Percentiles rank a stretch among this genome's conserved stretches.
Conservation (phyloP, 2,113 vertebrate genomes). For the Semicossyphus pulcher region DNA sequence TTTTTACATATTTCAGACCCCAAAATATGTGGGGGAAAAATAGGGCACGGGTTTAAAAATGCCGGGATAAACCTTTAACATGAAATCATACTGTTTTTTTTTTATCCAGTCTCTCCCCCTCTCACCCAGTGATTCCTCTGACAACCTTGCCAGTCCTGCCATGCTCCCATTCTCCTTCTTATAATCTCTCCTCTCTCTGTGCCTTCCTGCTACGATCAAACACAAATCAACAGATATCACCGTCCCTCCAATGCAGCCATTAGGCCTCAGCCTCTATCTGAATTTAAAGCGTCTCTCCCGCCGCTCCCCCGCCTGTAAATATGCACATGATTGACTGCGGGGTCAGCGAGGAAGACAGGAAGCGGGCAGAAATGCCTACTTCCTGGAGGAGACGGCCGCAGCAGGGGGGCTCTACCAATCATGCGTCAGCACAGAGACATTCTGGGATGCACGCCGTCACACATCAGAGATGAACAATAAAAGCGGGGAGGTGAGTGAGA, state of each 20-base stretch:
- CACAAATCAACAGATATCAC: conserved; percentile 74
- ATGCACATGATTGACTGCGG: conserved; percentile 83
- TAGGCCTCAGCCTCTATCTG: conserved; percentile 69
- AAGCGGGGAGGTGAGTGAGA: conserved; percentile 55
- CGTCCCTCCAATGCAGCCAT: conserved; percentile 79
- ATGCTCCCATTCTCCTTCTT: conserved; percentile 30
- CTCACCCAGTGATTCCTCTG: conserved; percentile 11
- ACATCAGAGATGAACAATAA: conserved; percentile 80
- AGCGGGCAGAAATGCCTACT: conserved; percentile 67
- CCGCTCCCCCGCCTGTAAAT: conserved; percentile 71
- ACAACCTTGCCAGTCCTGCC: conserved; percentile 25
- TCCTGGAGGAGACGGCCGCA: conserved; percentile 62
- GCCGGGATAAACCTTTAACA: too few species aligned
- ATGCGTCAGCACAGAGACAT: conserved; percentile 64
- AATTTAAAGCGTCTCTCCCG: conserved; percentile 68
- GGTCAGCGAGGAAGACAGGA: conserved; percentile 72
- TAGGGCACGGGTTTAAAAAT: too few species aligned
- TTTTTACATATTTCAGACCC: too few species aligned
- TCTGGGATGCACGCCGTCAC: conserved; percentile 66
- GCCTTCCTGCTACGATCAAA: conserved; percentile 60
- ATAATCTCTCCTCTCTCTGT: conserved; percentile 46
- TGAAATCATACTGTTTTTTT: neutral
- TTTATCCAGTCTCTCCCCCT: conserved; percentile 9
- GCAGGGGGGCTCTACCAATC: conserved; percentile 66
- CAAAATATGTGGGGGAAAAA: too few species aligned